These are phyloP conservation scores for Anorthoa munda DNA, from an alignment of 2,888 invertebrate genomes.

Conservation along the genomic window DNA sequence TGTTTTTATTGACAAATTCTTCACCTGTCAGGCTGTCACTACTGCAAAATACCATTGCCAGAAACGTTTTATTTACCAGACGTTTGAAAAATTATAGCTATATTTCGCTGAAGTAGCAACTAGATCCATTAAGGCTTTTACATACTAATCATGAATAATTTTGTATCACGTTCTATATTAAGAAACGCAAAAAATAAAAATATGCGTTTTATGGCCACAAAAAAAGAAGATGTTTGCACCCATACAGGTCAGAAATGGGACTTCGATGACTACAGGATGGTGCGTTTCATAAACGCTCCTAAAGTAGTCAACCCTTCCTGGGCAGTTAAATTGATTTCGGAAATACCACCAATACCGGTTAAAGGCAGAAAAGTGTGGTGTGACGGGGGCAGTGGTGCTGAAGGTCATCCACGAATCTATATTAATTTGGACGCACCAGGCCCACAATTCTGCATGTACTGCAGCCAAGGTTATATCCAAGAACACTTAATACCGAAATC, in stretches of 20 bases:
- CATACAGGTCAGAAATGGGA: slow-evolving; percentile 49
- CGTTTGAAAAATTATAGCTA: slow-evolving; percentile 2
- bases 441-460: slow-evolving; percentile 39
- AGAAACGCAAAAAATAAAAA: slow-evolving; percentile 7
- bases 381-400: slow-evolving; percentile 40
- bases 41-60: not conserved
- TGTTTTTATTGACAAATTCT: not conserved
- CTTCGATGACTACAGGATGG: slow-evolving; percentile 42
- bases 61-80: not conserved
- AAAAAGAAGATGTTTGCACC: slow-evolving; percentile 42
- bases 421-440: slow-evolving; percentile 54
- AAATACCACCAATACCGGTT: slow-evolving; percentile 16
- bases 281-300: slow-evolving; percentile 28
- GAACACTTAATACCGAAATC: not conserved
- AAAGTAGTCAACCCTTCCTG: slow-evolving; percentile 48
- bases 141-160: slow-evolving; percentile 10
- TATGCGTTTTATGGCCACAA: slow-evolving; percentile 37
- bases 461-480: slow-evolving; percentile 22
- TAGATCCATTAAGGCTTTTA: not conserved
- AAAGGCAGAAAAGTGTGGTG: slow-evolving; percentile 35
- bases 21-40: slow-evolving; percentile 5
- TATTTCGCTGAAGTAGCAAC: not conserved
- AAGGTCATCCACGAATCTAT: slow-evolving; percentile 50
- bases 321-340: slow-evolving; percentile 9
- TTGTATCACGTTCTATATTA: slow-evolving; percentile 3